Base-by-base conservation (phyloP, 2,797 vertebrate genomes). In the Choloepus didactylus region DNA sequence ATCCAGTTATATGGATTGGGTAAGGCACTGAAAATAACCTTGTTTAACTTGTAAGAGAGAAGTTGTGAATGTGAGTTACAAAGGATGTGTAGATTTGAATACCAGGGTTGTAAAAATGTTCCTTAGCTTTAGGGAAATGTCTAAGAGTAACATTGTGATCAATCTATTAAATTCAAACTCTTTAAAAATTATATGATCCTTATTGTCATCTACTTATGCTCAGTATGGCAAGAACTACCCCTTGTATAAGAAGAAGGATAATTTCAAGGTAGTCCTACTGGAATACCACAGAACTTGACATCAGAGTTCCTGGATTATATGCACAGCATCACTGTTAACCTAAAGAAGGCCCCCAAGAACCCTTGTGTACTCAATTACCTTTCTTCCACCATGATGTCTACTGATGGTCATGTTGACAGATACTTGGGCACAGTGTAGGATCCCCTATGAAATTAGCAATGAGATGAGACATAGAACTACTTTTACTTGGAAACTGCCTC, bases 21-120 rank as follows among this genome's bases (percentile, higher is more conserved):
- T 83, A 83, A 83, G 11, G 27, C 59, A 91, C 18, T 88, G 81
- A 95, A 89, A 91, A 79, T 89, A 46, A 82, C 41, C 19, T 62
- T 91, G 35, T 59, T 70, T 89, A 79, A 85, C 3, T 60, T 69
- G 64, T 64, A 90, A 83, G 41, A 80, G 44, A 5, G 66, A 89
- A 89, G 91, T 38, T 91, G 87, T 96, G 31, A 85, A 38, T 46
- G 38, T 81, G 46, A 91, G 70, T 62, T 87, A 8, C 75, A 44
- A 90, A 6, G 21, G 21, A 64, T 64, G 2, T 84, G 14, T 86
- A 44, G 70, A 90, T 87, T 75, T 83, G 44, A 89, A 69, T 49
- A 75, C 38, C 3, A 87, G 19, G n/a, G n/a, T 59, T 70, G 23
- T 46, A 29, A 64, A 90, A 31, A 16, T 83, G 19, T 76, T 80